Conservation (phyloP, 2,888 invertebrate species). For the Apodemia duryi region DNA sequence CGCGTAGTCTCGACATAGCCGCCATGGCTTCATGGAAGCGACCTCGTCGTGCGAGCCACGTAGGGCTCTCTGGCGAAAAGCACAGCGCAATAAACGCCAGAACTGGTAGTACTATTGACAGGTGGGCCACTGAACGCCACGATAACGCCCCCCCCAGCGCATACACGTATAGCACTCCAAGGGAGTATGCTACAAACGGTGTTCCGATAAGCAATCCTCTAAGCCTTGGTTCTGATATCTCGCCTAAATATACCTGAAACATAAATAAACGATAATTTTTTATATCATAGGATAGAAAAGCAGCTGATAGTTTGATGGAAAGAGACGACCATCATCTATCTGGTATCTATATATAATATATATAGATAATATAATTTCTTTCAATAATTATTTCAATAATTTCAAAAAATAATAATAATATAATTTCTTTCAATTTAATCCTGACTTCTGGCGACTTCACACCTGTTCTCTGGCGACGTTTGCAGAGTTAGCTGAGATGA, state of each 20-base stretch:
- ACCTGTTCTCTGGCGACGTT: too few species aligned
- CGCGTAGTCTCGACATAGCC: slow-evolving; percentile 81
- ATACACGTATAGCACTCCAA: slow-evolving; percentile 87
- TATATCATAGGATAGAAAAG: too few species aligned
- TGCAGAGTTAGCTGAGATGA: too few species aligned
- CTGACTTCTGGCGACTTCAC: too few species aligned
- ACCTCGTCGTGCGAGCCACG: slow-evolving; percentile 84
- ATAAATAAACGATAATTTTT: too few species aligned
- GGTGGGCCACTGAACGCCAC: slow-evolving; percentile 85
- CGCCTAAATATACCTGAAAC: slow-evolving; percentile 85
- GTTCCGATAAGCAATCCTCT: slow-evolving; percentile 84
- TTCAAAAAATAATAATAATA: too few species aligned
- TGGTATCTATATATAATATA: too few species aligned
- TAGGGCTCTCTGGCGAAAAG: slow-evolving; percentile 86
- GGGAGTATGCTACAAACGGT: slow-evolving; percentile 85
- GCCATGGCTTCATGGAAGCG: slow-evolving; percentile 75
- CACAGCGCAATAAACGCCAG: slow-evolving; percentile 80
- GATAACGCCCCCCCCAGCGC: slow-evolving; percentile 83
- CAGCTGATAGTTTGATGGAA: too few species aligned
- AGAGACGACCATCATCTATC: too few species aligned
- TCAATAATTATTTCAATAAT: too few species aligned
- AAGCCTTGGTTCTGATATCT: slow-evolving; percentile 85
- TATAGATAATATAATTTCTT: too few species aligned
- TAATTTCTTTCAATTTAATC: too few species aligned
- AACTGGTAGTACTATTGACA: slow-evolving; percentile 80